These are phyloP conservation scores for Equus przewalskii DNA, from an alignment of 2,113 vertebrate species.

Conservation along the genomic window DNA sequence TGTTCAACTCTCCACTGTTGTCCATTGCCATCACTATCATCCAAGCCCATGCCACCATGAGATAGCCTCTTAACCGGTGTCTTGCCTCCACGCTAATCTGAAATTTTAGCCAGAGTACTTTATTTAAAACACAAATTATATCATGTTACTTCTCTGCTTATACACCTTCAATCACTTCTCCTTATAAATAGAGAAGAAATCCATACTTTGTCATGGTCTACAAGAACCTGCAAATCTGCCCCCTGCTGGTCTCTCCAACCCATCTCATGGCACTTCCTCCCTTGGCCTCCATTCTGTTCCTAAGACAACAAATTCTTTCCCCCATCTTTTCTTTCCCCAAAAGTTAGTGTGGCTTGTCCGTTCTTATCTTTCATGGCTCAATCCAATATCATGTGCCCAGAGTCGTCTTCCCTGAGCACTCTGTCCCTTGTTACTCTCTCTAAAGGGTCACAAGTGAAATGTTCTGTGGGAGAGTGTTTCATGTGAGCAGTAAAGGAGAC, in stretches of 20 bases:
- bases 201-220: not conserved
- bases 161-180: not conserved
- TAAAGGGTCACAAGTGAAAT: not conserved
- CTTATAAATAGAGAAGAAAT: not conserved
- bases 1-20: not conserved
- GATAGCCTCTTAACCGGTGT: not conserved
- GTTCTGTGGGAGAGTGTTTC: not conserved
- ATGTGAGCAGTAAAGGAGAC: not conserved
- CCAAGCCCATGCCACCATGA: not conserved
- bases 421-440: not conserved
- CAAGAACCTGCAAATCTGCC: not conserved
- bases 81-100: not conserved
- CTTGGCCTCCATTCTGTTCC: not conserved
- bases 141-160: not conserved
- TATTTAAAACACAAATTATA: not conserved
- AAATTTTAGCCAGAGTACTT: not conserved
- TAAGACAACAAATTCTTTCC: not conserved
- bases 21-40: not conserved
- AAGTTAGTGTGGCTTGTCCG: not conserved
- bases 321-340: not conserved
- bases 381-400: not conserved
- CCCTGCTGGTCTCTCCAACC: not conserved
- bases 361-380: not conserved
- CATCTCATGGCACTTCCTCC: not conserved
- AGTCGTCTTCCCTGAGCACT: not conserved